phyloP scores from a whole-genome alignment of 2,797 vertebrate species.

The Somateria mollissima region DNA sequence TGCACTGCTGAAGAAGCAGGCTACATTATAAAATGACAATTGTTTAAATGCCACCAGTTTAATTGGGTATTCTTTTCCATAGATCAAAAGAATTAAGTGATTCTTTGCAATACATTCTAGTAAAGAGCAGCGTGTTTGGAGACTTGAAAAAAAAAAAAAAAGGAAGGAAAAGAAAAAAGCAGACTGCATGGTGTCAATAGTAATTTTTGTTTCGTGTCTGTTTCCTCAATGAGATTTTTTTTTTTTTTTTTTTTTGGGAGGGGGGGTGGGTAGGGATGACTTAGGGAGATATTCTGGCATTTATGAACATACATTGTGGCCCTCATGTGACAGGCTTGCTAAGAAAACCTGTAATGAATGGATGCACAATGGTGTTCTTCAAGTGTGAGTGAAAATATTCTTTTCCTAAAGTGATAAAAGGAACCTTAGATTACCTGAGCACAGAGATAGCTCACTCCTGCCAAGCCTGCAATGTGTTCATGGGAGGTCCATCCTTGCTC shows the following conservation, averaged over 20 bases:
- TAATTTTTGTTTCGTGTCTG: neutral
- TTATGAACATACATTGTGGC: neutral
- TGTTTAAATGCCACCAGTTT: neutral
- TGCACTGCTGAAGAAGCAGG: neutral
- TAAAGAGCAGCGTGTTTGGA: neutral
- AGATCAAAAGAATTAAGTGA: neutral
- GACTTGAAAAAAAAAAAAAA: too few species aligned
- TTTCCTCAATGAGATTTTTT: neutral
- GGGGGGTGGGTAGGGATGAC: too few species aligned
- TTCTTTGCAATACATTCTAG: neutral
- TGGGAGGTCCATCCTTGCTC: neutral
- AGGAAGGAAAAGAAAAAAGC: neutral
- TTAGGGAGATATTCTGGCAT: too few species aligned
- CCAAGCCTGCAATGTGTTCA: neutral
- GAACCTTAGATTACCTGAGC: neutral
- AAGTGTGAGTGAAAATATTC: neutral
- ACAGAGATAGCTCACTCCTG: neutral
- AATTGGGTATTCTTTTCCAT: neutral
- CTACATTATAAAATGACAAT: neutral
- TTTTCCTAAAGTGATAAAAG: neutral
- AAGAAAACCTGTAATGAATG: neutral
- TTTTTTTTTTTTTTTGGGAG: too few species aligned
- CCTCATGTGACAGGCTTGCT: neutral
- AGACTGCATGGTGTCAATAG: neutral
- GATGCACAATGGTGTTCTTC: neutral